Evolutionary conservation across 2,888 invertebrate genomes (phyloP).

Genomic region (Acrobasis suavella): DNA sequence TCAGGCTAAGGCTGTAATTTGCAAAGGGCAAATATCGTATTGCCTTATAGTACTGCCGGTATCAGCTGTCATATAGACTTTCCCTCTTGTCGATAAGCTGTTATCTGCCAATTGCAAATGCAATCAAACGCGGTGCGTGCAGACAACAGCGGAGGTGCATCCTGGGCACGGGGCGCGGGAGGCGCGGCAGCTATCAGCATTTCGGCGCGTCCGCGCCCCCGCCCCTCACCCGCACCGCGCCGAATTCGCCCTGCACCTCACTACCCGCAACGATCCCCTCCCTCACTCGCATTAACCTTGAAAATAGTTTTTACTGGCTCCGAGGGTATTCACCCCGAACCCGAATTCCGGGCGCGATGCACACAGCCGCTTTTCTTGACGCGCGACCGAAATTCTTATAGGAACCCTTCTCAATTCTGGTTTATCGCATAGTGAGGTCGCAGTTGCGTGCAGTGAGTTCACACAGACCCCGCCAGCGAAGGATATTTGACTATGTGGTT

Average conservation of each 20-base stretch:
- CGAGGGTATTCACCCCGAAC: slow-evolving; percentile 82
- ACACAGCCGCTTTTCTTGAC: slow-evolving; percentile 62
- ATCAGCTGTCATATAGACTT: not conserved
- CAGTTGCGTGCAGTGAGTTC: slow-evolving; percentile 56
- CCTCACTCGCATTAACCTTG: slow-evolving; percentile 75
- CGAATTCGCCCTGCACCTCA: slow-evolving; percentile 75
- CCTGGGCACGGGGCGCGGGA: slow-evolving; percentile 37
- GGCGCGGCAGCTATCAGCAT: slow-evolving; percentile 56
- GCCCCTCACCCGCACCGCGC: slow-evolving; percentile 52
- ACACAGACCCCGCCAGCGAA: slow-evolving; percentile 67
- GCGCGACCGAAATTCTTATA: slow-evolving; percentile 56
- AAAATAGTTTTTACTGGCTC: slow-evolving; percentile 81
- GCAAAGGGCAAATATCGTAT: no score
- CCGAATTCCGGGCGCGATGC: slow-evolving; percentile 73
- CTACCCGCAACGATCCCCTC: slow-evolving; percentile 75
- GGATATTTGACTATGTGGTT: slow-evolving; percentile 78
- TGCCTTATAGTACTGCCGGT: no score
- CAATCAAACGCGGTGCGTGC: slow-evolving; percentile 38
- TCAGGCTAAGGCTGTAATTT: no score
- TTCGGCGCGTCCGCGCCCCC: slow-evolving; percentile 75
- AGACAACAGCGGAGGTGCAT: slow-evolving; percentile 52
- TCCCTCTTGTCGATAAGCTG: slow-evolving; percentile 14
- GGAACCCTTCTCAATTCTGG: slow-evolving; percentile 44
- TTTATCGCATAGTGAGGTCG: slow-evolving; percentile 48
- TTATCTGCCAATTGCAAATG: slow-evolving; percentile 31